Evolutionary conservation across 1,140 invertebrate species (phyloP).

Genomic region (Mycetomoellerius zeteki): DNA sequence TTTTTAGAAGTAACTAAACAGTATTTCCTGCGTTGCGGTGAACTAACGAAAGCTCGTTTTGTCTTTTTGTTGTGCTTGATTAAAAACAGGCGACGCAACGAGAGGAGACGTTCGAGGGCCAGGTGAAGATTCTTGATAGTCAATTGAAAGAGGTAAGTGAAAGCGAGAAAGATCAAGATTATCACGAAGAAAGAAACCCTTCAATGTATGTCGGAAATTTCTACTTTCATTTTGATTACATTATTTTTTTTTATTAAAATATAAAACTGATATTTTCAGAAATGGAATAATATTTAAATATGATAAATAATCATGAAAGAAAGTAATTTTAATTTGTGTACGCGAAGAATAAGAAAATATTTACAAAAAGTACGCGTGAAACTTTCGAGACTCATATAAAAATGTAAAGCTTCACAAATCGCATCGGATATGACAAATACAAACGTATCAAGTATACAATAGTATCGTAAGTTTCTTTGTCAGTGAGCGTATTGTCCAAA

Average conservation of each 20-base stretch:
- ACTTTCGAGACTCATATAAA: background rate
- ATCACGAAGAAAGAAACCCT: background rate
- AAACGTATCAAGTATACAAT: slow-evolving; percentile 7
- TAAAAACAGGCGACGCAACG: slow-evolving; percentile 95
- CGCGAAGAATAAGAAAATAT: background rate
- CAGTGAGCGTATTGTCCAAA: background rate
- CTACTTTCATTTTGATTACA: background rate
- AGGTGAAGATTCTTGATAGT: slow-evolving; percentile 96
- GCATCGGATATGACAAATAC: slow-evolving; percentile 14
- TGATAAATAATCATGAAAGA: background rate
- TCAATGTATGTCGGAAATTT: background rate
- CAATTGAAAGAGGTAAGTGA: slow-evolving; percentile 96
- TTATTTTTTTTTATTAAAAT: slow-evolving; percentile 18
- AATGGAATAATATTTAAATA: background rate
- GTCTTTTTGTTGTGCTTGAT: slow-evolving; percentile 81
- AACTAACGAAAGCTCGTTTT: slow-evolving; percentile 77
- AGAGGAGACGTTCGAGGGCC: slow-evolving; percentile 98
- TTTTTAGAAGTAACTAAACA: slow-evolving; percentile 50
- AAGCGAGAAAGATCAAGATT: background rate
- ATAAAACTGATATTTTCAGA: background rate
- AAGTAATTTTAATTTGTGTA: background rate
- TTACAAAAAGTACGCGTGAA: background rate
- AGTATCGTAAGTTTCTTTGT: slow-evolving; percentile 27
- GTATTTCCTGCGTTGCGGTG: slow-evolving; percentile 32
- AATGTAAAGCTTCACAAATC: background rate